Base-by-base conservation (phyloP, 2,888 invertebrate genomes). In the Julus scandinavius region DNA sequence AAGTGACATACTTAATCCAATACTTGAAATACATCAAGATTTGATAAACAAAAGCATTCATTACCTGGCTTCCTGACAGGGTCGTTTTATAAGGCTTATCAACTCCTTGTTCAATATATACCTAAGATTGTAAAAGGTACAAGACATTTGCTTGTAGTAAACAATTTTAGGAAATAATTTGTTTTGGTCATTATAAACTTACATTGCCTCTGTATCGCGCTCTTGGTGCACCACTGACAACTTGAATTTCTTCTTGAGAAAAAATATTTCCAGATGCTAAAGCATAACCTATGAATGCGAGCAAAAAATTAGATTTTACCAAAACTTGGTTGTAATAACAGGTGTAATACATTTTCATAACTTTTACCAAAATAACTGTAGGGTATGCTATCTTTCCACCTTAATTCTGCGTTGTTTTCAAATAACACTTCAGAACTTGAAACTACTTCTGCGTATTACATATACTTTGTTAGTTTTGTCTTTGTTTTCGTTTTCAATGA, bases 221-320 rank as follows among this genome's bases (percentile, higher is more conserved):
- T 87, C 94, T 92, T 0, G 95, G 95, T 11, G 94, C 94, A 17
- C 94, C 94, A 0, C 93, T 93, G 0, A 94, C 93, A 41, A 85
- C 93, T 1, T 93, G 91, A 0, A 90, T 90, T 3, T 92, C 91
- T 1, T 90, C 90, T 0, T 92, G 92, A 20, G 85, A 88, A 87
- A 91, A 91, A 89, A 92, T 91, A 88, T 86, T 80, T 38, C 92
- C 92, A 6, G 92, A 91, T 40, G 91, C 91, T 15, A 92, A 90
- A 13, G 92, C 90, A 87, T 92, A 92, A 11, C 91, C 87, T 91
- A 13, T 45, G 9, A 90, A 87, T 92, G 92, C 89, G 49, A 88
- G 54, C 29, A 80, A 72, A 9, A 1, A 20, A 15, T 85, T 85
- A 50, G 20, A 0, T 20, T 50, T 41, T 20, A 29, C 15, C 15